Evolutionary conservation across 2,113 vertebrate species (phyloP).

Genomic region (Atherinomorus stipes): DNA sequence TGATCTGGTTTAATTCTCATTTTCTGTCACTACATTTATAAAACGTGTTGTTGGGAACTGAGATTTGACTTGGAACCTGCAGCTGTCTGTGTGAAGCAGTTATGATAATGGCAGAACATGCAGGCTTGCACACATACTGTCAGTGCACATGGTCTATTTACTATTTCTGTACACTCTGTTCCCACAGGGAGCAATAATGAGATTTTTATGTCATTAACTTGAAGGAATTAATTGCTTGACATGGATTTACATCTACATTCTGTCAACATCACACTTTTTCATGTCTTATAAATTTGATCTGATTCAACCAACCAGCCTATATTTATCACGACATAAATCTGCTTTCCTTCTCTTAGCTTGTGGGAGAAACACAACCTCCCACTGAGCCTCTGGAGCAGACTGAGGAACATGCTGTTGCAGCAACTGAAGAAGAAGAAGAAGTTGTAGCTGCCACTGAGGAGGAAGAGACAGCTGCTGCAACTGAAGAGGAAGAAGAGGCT

Average conservation of each 20-base stretch:
- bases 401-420: conserved; percentile 9
- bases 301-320: background rate
- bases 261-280: background rate
- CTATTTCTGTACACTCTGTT: conserved; percentile 60
- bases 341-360: conserved; percentile 30
- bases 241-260: conserved; percentile 13
- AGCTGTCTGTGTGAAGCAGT: background rate
- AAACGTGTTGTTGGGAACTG: background rate
- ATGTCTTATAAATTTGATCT: background rate
- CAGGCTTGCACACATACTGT: conserved; percentile 19
- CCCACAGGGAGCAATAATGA: conserved; percentile 45
- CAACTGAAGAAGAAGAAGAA: conserved; percentile 11
- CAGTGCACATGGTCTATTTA: conserved; percentile 35
- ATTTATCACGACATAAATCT: conserved; percentile 11
- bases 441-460: too few species aligned
- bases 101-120: conserved; percentile 10
- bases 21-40: background rate
- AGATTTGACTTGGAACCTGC: background rate
- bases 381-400: conserved; percentile 15
- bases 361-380: conserved; percentile 12
- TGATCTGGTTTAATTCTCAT: background rate
- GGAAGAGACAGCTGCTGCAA: background rate
- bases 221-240: conserved; percentile 59
- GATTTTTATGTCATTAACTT: conserved; percentile 58
- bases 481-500: conserved; percentile 8